Base-by-base conservation (phyloP, 2,888 invertebrate genomes). In the Lasioglossum leucozonium region DNA sequence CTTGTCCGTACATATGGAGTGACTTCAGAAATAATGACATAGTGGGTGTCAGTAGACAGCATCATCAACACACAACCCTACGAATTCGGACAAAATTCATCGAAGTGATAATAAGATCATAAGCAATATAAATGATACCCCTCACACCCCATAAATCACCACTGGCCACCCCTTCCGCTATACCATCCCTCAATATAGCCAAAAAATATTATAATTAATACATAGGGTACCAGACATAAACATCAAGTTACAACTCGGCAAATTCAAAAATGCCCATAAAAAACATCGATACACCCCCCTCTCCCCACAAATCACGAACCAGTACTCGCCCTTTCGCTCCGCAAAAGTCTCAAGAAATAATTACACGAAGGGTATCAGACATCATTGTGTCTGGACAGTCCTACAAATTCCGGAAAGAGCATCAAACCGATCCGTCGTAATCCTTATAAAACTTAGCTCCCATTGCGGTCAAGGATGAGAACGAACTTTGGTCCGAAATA, bases 401-500 rank as follows among this genome's bases (percentile, higher is more conserved):
- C 62, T 62, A 62, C 62, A 62, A 62, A 62, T 62, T 62, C 30
- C 26, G 30, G 16, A 62, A 30, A 62, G 62, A 62, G 62, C 62
- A 62, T 62, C 62, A 62, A 62, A 62, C 13, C 62, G 62, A 62
- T 34, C 34, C 65, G 34, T 30, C 65, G 65, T 65, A 65, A 65
- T 65, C 65, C 65, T 65, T 34, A 16, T 10, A 22, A 34, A 65
- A 65, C 65, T 65, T 18, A 34, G 34, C 65, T 30, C 22, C 65
- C 65, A 34, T 65, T 65, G 65, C 34, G 22, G 65, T 65, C 65
- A 22, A 30, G 18, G 65, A 30, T 65, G 51, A n/a, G 34, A 34
- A 34, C 65, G 22, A 34, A 22, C 34, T 5, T 26, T 10, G 22
- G 8, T 10, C 3, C 1, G 51, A 51, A n/a, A 51, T 22, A 51